These are phyloP conservation scores for Psittacula echo DNA, from an alignment of 2,797 vertebrate species.

Conservation along the genomic window DNA sequence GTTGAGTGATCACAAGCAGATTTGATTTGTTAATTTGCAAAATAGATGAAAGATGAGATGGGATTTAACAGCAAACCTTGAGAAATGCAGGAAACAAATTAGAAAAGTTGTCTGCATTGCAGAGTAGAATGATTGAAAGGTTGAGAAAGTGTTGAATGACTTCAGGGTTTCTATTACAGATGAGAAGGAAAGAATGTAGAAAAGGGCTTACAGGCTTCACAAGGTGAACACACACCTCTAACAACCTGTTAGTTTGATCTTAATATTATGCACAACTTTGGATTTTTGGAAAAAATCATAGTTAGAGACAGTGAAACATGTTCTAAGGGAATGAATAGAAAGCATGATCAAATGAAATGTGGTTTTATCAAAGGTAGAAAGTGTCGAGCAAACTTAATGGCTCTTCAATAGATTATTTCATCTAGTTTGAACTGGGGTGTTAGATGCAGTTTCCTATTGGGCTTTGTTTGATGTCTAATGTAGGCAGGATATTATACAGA, in stretches of 20 bases:
- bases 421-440: neutral
- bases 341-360: neutral
- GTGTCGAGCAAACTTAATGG: neutral
- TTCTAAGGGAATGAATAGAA: neutral
- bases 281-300: neutral
- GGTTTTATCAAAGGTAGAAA: slow-evolving; percentile 5
- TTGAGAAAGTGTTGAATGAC: neutral
- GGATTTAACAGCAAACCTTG: neutral
- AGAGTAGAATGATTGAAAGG: neutral
- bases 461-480: slow-evolving; percentile 8
- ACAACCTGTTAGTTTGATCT: neutral
- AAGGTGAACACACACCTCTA: neutral
- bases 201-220: neutral
- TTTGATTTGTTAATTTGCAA: neutral
- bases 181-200: neutral
- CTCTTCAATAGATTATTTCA: neutral
- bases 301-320: neutral
- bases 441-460: neutral
- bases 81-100: neutral
- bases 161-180: neutral
- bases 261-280: neutral
- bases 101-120: neutral
- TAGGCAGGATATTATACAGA: neutral
- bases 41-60: neutral
- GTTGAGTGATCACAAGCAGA: neutral